phyloP scores from a whole-genome alignment of 92 coral and sea anemone genomes.

The Palythoa caribaeorum region DNA sequence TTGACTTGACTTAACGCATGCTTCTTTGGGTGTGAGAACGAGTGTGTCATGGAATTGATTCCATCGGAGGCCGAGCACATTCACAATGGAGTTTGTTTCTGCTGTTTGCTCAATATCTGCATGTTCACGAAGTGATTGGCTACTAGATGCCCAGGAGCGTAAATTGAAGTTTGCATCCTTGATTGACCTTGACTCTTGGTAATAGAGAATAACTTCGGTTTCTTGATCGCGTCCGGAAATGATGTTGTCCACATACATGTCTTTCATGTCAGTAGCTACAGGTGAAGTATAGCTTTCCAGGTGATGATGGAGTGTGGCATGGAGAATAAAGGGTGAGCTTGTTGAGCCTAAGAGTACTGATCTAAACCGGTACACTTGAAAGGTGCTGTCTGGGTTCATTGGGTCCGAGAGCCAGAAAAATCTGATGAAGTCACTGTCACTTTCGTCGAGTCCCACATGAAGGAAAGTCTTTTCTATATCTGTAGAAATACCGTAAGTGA shows the following conservation, averaged over 20 bases:
- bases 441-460: no score
- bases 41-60: conserved; percentile 46
- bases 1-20: not conserved
- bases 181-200: conserved; percentile 47
- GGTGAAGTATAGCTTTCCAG: conserved; percentile 42
- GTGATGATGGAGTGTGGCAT: conserved; percentile 58
- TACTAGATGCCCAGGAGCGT: conserved; percentile 62
- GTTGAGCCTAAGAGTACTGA: conserved; percentile 63
- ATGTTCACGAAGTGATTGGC: conserved; percentile 32
- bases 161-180: conserved; percentile 52
- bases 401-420: conserved; percentile 11
- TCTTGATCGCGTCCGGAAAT: conserved; percentile 50
- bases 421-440: no score
- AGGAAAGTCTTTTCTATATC: not conserved
- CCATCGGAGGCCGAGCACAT: conserved; percentile 46
- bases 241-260: conserved; percentile 67
- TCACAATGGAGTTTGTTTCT: conserved; percentile 36
- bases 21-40: not conserved
- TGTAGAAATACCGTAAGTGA: conserved; percentile 50
- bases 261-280: conserved; percentile 50
- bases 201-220: conserved; percentile 44
- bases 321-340: conserved; percentile 67
- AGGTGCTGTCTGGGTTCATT: conserved; percentile 57
- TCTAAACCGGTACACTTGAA: conserved; percentile 57
- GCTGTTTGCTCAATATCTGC: conserved; percentile 35